Conservation (phyloP, 92 coral and sea anemone genomes). For the Muricea muricata region DNA sequence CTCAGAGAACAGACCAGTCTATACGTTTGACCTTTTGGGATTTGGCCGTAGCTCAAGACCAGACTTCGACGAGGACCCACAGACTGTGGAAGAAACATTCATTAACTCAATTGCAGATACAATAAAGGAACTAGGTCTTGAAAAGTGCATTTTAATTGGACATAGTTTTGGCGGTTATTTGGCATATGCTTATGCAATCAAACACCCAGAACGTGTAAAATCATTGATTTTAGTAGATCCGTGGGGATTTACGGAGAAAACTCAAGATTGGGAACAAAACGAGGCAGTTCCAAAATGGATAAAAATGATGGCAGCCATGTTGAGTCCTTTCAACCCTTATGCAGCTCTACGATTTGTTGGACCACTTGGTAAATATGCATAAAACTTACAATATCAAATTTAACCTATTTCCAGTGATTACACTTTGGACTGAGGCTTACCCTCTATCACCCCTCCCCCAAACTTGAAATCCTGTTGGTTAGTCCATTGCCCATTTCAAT, state of each 20-base stretch:
- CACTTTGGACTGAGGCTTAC: too few species aligned
- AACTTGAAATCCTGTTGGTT: too few species aligned
- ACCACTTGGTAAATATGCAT: slow-evolving; percentile 84
- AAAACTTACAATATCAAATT: too few species aligned
- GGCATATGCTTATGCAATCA: slow-evolving; percentile 81
- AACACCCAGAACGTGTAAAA: slow-evolving; percentile 82
- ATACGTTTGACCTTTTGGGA: slow-evolving; percentile 87
- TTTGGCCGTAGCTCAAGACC: slow-evolving; percentile 99
- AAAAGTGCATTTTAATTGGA: slow-evolving; percentile 84
- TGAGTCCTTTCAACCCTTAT: slow-evolving; percentile 84
- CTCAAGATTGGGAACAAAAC: slow-evolving; percentile 69
- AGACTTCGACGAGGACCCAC: slow-evolving; percentile 70
- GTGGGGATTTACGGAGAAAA: slow-evolving; percentile 95
- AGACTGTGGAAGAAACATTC: slow-evolving; percentile 80
- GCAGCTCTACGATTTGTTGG: slow-evolving; percentile 94
- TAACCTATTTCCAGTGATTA: too few species aligned
- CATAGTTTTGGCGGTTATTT: slow-evolving; percentile 97
- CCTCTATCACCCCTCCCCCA: too few species aligned
- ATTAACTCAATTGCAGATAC: slow-evolving; percentile 86
- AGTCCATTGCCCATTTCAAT: too few species aligned
- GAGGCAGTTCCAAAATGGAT: slow-evolving; percentile 82
- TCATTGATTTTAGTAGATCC: slow-evolving; percentile 88
- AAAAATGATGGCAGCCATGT: slow-evolving; percentile 71
- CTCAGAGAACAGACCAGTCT: slow-evolving; percentile 78
- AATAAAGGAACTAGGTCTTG: slow-evolving; percentile 82